Base-by-base conservation (phyloP, 2,888 invertebrate genomes). In the Agonopterix alstromeriana region DNA sequence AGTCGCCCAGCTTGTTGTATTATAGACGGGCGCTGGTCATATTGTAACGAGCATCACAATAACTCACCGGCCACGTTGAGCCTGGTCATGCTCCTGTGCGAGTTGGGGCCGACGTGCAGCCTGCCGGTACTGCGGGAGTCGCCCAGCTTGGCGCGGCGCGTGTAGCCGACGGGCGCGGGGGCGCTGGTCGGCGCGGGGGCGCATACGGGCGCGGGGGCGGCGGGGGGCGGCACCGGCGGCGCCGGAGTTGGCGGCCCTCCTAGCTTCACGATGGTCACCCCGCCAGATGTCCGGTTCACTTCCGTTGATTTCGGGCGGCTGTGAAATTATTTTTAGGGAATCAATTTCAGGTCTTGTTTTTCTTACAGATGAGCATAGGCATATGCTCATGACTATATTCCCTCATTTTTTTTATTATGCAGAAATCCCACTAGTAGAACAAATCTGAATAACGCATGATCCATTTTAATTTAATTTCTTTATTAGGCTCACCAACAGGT, bases 201-300 rank as follows among this genome's bases (percentile, higher is more conserved):
- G 50, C 17, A 3, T 3, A 17, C 3, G 3, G 17, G 27, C 27
- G 58, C 47, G 42, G 56, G 45, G 9, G 60, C 40, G 27, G 60
- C 42, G 47, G 52, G 46, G 40, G 60, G 11, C 45, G 53, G 59
- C 54, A 43, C 60, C 43, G 51, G 56, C 49, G 40, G 54, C 11
- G 57, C 59, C 48, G 54, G 61, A 45, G 50, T 48, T 46, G 51
- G 54, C 51, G 52, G 47, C 2, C 79, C 84, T 8, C 94, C 94
- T 10, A 95, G 90, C 72, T 94, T 94, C 17, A 95, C 95, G 52
- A 95, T 94, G 1, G 95, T 95, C 5, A 95, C 93, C 3, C 94
- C 94, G 2, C 93, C 92, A 0, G 93, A 92, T 1, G 92, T 94
- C 53, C 93, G 91, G 70, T 93, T 93, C 40, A 94, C 92, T 71